Conservation (phyloP, 2,113 vertebrate genomes). For the Gasterosteus nipponicus region DNA sequence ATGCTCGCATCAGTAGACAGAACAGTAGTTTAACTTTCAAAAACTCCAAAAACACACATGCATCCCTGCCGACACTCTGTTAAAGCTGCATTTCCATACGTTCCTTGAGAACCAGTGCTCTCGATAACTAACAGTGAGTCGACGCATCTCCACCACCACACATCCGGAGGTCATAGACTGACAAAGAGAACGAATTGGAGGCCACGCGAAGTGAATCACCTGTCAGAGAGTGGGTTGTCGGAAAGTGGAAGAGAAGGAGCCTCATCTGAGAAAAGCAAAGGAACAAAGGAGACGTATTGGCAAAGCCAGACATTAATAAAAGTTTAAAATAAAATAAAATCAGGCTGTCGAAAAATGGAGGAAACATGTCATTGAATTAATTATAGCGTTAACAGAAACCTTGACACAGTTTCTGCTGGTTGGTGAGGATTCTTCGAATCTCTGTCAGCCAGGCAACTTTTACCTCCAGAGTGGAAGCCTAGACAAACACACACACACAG, state of each 20-base stretch:
- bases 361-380: neutral
- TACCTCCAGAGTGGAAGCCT: conserved; percentile 91
- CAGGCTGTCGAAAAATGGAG: neutral
- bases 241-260: conserved; percentile 51
- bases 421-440: conserved; percentile 90
- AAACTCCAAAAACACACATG: neutral
- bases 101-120: conserved; percentile 1
- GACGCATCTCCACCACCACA: neutral
- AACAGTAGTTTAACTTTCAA: neutral
- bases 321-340: neutral
- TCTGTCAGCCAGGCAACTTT: conserved; percentile 93
- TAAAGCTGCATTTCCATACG: neutral
- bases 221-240: conserved; percentile 77
- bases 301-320: neutral
- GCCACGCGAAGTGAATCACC: conserved; percentile 81
- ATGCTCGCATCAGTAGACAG: conserved; percentile 47
- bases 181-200: neutral
- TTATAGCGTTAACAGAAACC: conserved; percentile 74
- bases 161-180: neutral
- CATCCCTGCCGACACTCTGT: neutral
- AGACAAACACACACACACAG: conserved; percentile 12
- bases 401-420: conserved; percentile 86
- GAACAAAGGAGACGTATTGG: conserved; percentile 1
- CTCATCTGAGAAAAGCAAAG: conserved; percentile 62
- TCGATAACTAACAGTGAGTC: neutral